Evolutionary conservation across 2,888 invertebrate genomes (phyloP).

Genomic region (Lampropteryx suffumata): DNA sequence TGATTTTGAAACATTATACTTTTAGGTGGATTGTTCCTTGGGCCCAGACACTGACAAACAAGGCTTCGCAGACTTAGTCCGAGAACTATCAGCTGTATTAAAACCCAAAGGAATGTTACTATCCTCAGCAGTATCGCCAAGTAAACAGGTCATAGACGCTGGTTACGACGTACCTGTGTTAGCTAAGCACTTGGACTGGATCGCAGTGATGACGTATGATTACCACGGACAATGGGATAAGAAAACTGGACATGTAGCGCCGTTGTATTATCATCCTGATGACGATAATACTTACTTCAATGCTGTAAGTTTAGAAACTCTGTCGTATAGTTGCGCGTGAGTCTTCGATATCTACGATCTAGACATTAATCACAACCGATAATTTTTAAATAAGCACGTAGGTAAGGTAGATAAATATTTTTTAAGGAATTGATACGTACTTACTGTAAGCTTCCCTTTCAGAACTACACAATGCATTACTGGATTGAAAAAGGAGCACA

Average conservation of each 20-base stretch:
- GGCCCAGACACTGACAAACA: slow-evolving; percentile 93
- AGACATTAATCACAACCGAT: too few relatives aligned
- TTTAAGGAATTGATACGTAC: slow-evolving; percentile 15
- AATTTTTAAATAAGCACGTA: too few relatives aligned
- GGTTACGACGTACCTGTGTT: slow-evolving; percentile 92
- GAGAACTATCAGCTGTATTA: slow-evolving; percentile 87
- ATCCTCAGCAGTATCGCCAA: slow-evolving; percentile 94
- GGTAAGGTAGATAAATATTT: too few relatives aligned
- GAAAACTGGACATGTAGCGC: slow-evolving; percentile 94
- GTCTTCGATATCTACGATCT: too few relatives aligned
- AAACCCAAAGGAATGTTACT: slow-evolving; percentile 87
- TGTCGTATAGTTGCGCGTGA: too few relatives aligned
- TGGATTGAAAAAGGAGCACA: slow-evolving; percentile 94
- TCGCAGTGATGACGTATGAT: slow-evolving; percentile 96
- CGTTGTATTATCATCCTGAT: slow-evolving; percentile 90
- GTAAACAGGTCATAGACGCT: slow-evolving; percentile 93
- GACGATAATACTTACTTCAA: slow-evolving; percentile 93
- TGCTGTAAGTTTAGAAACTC: slow-evolving; percentile 80
- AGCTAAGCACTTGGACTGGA: slow-evolving; percentile 91
- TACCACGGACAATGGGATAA: slow-evolving; percentile 97
- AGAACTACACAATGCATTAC: slow-evolving; percentile 94
- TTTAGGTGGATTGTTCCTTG: slow-evolving; percentile 91
- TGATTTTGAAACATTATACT: slow-evolving; percentile 22
- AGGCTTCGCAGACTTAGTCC: slow-evolving; percentile 88
- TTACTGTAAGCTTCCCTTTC: slow-evolving; percentile 26